These are phyloP conservation scores for Drosophila yakuba DNA, from an alignment of 1,140 invertebrate species.

Conservation along the genomic window DNA sequence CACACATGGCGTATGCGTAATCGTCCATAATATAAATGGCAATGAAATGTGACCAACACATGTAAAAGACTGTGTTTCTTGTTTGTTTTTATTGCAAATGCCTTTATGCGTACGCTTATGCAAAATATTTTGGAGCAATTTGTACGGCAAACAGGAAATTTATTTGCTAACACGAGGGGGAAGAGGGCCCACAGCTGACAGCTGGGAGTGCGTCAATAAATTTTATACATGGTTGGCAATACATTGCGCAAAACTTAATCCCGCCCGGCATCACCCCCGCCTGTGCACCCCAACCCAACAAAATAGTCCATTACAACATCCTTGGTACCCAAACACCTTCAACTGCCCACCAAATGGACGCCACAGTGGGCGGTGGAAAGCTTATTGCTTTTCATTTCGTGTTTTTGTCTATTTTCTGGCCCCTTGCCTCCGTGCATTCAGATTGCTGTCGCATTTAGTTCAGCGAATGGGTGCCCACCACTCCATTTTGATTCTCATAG, in stretches of 20 bases:
- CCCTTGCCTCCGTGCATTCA: constrained; percentile 48
- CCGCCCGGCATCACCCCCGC: constrained; percentile 26
- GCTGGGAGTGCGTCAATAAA: constrained; percentile 67
- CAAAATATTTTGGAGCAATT: constrained; percentile 82
- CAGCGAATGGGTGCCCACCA: constrained; percentile 23
- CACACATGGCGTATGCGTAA: constrained; percentile 66
- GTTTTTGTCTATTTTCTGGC: constrained; percentile 67
- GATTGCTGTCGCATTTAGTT: constrained; percentile 74
- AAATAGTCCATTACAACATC: constrained; percentile 64
- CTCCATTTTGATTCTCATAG: constrained; percentile 20
- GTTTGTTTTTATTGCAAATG: constrained; percentile 76
- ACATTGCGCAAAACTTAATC: constrained; percentile 77
- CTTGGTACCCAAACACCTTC: constrained; percentile 37
- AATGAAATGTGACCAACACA: constrained; percentile 9
- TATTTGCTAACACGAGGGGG: constrained; percentile 46
- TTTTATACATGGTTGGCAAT: constrained; percentile 72
- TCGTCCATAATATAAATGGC: constrained; percentile 54
- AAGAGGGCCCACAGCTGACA: constrained; percentile 10
- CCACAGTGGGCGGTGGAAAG: constrained; percentile 14
- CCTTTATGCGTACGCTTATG: constrained; percentile 68
- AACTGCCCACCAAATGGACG: constrained; percentile 29
- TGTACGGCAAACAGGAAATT: constrained; percentile 65
- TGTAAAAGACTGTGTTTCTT: constrained; percentile 43
- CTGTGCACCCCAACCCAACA: neutral
- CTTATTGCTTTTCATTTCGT: constrained; percentile 67